Percentiles rank a stretch among this genome's conserved stretches.
These are phyloP conservation scores for Rostratula benghalensis DNA, from an alignment of 2,113 vertebrate genomes.

Conservation along the genomic window DNA sequence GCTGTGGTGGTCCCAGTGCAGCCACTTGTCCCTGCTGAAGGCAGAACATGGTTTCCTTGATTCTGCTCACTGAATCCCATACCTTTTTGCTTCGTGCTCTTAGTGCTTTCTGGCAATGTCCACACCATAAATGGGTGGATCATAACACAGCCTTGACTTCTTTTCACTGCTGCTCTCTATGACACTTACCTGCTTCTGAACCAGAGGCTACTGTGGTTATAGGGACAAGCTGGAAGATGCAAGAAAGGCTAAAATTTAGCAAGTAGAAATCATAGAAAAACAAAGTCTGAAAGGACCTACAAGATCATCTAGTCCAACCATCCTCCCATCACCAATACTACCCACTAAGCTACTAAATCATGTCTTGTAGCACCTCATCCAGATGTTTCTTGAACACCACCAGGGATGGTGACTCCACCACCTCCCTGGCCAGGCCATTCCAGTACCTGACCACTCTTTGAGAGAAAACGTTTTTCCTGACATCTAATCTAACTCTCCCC, in stretches of 20 bases:
- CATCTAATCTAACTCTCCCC: too few relatives aligned
- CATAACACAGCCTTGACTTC: fast-evolving
- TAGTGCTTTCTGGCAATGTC: not conserved
- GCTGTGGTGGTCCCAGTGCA: not conserved
- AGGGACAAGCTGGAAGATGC: not conserved
- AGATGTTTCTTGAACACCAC: too few relatives aligned
- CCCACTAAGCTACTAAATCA: too few relatives aligned
- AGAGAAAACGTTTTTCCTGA: too few relatives aligned
- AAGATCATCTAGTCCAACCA: too few relatives aligned
- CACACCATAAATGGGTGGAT: not conserved
- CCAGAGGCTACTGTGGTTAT: not conserved
- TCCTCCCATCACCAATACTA: too few relatives aligned
- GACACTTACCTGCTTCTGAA: not conserved
- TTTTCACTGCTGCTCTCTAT: not conserved
- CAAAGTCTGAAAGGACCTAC: too few relatives aligned
- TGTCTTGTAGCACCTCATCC: too few relatives aligned
- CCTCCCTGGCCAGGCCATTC: too few relatives aligned
- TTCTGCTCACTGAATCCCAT: not conserved
- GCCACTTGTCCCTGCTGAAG: not conserved
- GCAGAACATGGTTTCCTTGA: not conserved
- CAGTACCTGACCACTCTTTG: too few relatives aligned
- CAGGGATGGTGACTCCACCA: too few relatives aligned
- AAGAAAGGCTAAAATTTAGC: not conserved
- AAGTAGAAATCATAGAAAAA: not conserved
- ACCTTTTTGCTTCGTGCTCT: not conserved